Conservation (phyloP, 2,797 vertebrate species). For the Dendrocincla fuliginosa region DNA sequence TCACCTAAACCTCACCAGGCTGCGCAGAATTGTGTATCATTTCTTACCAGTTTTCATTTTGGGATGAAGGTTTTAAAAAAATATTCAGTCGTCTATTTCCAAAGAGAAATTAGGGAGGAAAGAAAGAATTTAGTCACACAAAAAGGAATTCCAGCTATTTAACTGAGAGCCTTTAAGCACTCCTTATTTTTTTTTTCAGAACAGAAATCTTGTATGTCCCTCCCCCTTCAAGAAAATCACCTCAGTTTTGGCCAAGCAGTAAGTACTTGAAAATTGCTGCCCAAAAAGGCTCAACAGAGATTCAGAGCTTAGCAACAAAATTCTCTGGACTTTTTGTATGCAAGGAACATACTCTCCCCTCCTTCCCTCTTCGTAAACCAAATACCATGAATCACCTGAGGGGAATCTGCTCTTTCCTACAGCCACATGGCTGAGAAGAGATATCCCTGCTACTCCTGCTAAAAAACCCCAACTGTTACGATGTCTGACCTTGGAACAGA, state of each 20-base stretch:
- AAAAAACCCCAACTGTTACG: rapidly evolving
- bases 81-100: neutral
- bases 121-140: neutral
- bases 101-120: neutral
- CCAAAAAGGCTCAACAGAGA: neutral
- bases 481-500: neutral
- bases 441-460: neutral
- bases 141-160: neutral
- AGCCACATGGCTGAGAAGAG: rapidly evolving
- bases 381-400: neutral
- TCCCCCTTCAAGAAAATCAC: neutral
- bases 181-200: neutral
- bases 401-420: neutral
- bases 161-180: neutral
- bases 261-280: neutral
- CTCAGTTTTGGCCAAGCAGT: neutral
- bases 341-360: neutral
- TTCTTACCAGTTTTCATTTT: neutral
- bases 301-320: neutral
- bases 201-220: neutral
- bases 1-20: neutral
- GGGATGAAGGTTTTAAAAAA: neutral
- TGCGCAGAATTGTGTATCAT: neutral
- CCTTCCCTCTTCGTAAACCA: neutral
- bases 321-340: neutral